These are phyloP conservation scores for Falco biarmicus DNA, from an alignment of 2,797 vertebrate species.

Conservation along the genomic window DNA sequence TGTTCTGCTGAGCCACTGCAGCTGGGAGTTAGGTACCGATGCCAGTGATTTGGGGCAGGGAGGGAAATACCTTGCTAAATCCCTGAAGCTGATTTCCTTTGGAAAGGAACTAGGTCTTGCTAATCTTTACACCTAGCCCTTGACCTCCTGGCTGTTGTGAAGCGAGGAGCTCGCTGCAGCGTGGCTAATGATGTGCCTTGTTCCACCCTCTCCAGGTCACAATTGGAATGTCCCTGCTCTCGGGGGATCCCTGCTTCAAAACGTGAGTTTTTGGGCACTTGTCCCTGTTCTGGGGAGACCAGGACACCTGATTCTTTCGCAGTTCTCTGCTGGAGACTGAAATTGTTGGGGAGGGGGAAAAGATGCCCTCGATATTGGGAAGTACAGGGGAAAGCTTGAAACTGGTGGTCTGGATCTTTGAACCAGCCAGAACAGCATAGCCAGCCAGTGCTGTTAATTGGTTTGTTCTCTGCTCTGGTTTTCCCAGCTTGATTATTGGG, in stretches of 20 bases:
- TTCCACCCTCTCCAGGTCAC: constrained; percentile 83
- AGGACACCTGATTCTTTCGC: neutral
- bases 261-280: constrained; percentile 83
- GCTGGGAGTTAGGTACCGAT: neutral
- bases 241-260: constrained; percentile 98
- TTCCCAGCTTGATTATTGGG: neutral
- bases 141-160: neutral
- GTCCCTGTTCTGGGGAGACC: fast-evolving
- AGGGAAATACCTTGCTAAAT: neutral
- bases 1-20: neutral
- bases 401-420: neutral
- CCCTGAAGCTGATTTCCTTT: constrained; percentile 5
- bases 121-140: neutral
- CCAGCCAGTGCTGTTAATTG: neutral
- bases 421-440: neutral
- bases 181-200: neutral
- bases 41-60: neutral
- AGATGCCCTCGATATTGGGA: neutral
- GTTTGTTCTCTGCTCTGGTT: neutral
- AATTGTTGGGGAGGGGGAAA: neutral
- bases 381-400: neutral
- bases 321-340: neutral
- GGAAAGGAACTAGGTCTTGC: neutral
- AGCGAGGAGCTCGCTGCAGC: neutral
- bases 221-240: constrained; percentile 94